Percentiles rank a stretch among this genome's conserved stretches.
Conservation (phyloP, 2,113 vertebrate genomes). For the Pyxicephalus adspersus region DNA sequence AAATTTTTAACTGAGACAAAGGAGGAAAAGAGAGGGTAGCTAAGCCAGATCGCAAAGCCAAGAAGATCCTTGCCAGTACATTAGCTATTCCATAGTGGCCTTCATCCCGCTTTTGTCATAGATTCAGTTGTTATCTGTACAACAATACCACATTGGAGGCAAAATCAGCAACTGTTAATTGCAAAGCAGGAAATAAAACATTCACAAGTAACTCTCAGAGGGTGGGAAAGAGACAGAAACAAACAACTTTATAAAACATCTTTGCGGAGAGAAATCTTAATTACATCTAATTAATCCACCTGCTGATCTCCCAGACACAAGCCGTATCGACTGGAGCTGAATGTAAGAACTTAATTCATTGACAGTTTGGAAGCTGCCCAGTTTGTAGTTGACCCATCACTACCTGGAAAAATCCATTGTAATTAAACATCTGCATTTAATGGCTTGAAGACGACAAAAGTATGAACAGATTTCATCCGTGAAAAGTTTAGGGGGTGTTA, state of each 20-base stretch:
- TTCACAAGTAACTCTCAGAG: conserved; percentile 13
- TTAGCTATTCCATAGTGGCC: conserved; percentile 28
- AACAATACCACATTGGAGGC: conserved; percentile 32
- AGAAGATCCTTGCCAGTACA: conserved; percentile 2
- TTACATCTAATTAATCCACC: conserved; percentile 54
- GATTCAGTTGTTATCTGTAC: conserved; percentile 16
- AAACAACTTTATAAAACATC: conserved; percentile 40
- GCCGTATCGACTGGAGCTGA: conserved; percentile 24
- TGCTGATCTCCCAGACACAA: conserved; percentile 33
- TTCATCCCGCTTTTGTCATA: conserved; percentile 2
- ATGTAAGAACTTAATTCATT: conserved; percentile 14
- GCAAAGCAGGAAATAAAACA: conserved; percentile 18
- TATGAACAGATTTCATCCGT: no score
- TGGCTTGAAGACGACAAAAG: background rate
- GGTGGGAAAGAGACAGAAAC: conserved; percentile 4
- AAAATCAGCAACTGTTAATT: conserved; percentile 27
- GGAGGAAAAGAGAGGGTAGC: background rate
- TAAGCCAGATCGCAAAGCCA: conserved; percentile 29
- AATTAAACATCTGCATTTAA: conserved; percentile 40
- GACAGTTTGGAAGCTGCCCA: conserved; percentile 40
- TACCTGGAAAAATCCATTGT: conserved; percentile 43
- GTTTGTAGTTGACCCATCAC: conserved; percentile 31
- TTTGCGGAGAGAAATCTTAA: conserved; percentile 40
- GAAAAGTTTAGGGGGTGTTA: conserved; percentile 17
- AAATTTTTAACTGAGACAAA: conserved; percentile 28